phyloP scores from a whole-genome alignment of 2,888 invertebrate species.

The Aelia acuminata region DNA sequence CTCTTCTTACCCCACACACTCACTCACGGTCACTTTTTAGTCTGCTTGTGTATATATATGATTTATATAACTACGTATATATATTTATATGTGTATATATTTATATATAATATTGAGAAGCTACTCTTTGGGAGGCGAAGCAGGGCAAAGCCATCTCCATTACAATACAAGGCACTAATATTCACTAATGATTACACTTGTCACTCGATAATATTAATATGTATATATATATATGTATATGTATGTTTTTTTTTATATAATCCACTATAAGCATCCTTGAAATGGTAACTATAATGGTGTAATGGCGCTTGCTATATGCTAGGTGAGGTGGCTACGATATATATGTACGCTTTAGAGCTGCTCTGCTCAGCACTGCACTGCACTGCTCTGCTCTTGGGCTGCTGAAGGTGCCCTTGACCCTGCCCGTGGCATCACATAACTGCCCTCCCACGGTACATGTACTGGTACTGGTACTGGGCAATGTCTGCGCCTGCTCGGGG shows the following conservation, averaged over 20 bases:
- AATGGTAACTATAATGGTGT: not conserved
- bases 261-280: not conserved
- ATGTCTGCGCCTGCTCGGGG: not conserved
- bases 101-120: not conserved
- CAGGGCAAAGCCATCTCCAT: not conserved
- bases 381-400: conserved; percentile 26
- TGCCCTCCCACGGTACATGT: not conserved
- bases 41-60: conserved; percentile 22
- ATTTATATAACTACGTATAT: not conserved
- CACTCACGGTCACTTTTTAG: not conserved
- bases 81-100: not conserved
- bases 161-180: conserved; percentile 19
- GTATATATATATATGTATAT: not conserved
- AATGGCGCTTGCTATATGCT: no score
- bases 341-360: not conserved
- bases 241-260: not conserved
- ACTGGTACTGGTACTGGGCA: not conserved
- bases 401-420: conserved; percentile 48
- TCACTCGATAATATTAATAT: not conserved
- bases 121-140: conserved; percentile 6
- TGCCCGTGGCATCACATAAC: conserved; percentile 50
- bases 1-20: not conserved
- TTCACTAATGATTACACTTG: conserved; percentile 4
- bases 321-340: no score
- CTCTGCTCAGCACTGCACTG: not conserved